phyloP scores from a whole-genome alignment of 1,140 invertebrate genomes.

The Cyclina sinensis region DNA sequence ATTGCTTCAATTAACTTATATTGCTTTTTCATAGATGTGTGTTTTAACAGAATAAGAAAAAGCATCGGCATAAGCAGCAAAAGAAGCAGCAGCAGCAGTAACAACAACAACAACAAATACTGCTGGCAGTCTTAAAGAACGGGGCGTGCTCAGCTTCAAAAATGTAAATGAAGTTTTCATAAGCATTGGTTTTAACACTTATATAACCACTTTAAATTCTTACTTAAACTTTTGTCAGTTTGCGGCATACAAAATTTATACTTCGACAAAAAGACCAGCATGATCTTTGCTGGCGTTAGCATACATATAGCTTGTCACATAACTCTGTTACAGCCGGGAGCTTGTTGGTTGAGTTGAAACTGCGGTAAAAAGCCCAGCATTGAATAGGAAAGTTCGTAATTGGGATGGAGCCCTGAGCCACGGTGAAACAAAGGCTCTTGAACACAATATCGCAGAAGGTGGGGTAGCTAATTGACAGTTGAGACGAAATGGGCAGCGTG shows the following conservation, averaged over 20 bases:
- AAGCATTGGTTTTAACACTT: neutral
- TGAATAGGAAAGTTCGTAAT: conserved; percentile 15
- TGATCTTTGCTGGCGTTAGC: conserved; percentile 13
- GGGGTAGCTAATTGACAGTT: conserved; percentile 52
- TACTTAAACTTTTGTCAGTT: neutral
- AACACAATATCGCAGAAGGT: conserved; percentile 60
- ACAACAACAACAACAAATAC: too few species aligned
- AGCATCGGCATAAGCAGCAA: too few species aligned
- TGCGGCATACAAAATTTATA: neutral
- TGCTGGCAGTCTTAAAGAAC: too few species aligned
- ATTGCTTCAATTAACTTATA: too few species aligned
- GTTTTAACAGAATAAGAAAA: too few species aligned
- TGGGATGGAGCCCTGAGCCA: conserved; percentile 48
- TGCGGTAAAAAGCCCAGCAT: conserved; percentile 7
- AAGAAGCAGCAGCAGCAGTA: too few species aligned
- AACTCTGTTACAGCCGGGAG: conserved; percentile 22
- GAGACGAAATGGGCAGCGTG: conserved; percentile 62
- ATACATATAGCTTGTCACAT: conserved; percentile 36
- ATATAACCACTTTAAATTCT: neutral
- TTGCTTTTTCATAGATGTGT: too few species aligned
- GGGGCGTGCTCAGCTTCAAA: too few species aligned
- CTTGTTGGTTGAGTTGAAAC: neutral
- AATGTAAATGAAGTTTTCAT: too few species aligned
- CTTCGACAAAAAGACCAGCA: neutral
- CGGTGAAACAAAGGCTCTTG: conserved; percentile 36